Evolutionary conservation across 2,888 invertebrate species (phyloP).

Genomic region (Zonitis immaculata): DNA sequence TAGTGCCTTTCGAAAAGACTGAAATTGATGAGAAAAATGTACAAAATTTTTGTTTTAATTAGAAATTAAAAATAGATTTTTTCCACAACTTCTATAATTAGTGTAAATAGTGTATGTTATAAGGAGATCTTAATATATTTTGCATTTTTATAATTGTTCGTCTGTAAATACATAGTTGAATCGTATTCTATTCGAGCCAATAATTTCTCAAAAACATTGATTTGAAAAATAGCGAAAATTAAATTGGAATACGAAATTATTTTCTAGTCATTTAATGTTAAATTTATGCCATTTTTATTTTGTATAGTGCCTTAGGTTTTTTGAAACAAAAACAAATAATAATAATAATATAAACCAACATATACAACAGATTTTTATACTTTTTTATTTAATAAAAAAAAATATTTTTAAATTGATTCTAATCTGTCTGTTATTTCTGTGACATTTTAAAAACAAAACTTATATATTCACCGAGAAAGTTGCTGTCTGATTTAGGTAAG

Average conservation of each 20-base stretch:
- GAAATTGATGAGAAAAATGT: constrained; percentile 30
- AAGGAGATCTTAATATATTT: constrained; percentile 17
- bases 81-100: constrained; percentile 4
- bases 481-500: constrained; percentile 20
- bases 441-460: neutral
- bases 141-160: neutral
- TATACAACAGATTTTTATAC: constrained; percentile 45
- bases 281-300: constrained; percentile 42
- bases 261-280: constrained; percentile 46
- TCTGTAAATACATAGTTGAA: constrained; percentile 13
- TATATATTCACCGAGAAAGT: constrained; percentile 15
- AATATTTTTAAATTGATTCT: constrained; percentile 23
- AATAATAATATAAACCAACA: constrained; percentile 39
- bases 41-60: constrained; percentile 24
- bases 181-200: constrained; percentile 3
- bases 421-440: neutral
- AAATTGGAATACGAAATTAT: constrained; percentile 24
- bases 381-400: constrained; percentile 45
- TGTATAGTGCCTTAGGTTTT: constrained; percentile 48
- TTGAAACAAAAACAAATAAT: too few species aligned
- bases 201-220: neutral
- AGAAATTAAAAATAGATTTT: neutral
- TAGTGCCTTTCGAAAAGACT: constrained; percentile 38
- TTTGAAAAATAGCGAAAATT: too few species aligned
- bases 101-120: constrained; percentile 8